Percentiles rank a stretch among this genome's conserved stretches.
Evolutionary conservation across 2,797 vertebrate genomes (phyloP).

Genomic region (Arctocebus calabarensis): DNA sequence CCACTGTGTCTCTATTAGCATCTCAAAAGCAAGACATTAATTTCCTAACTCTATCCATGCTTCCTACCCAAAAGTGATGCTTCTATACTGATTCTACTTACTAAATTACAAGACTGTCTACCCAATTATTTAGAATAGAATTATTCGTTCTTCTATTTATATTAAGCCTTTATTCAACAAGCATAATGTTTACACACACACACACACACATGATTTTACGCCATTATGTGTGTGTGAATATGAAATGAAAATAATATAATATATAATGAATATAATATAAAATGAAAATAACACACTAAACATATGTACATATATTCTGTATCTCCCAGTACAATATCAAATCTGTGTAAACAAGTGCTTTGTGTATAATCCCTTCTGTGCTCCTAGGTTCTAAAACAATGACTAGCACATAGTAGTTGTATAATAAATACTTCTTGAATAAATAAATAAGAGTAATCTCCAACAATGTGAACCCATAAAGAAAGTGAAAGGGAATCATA

Average conservation of each 20-base stretch:
- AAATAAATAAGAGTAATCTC: neutral
- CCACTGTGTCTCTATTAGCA: neutral
- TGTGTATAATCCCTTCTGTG: neutral
- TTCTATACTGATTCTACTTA: neutral
- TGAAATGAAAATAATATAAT: too few species aligned
- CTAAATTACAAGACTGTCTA: neutral
- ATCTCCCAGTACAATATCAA: neutral
- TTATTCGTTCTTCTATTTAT: neutral
- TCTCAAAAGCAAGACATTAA: neutral
- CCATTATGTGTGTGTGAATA: too few species aligned
- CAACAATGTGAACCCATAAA: neutral
- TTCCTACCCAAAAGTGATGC: neutral
- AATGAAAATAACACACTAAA: too few species aligned
- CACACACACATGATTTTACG: too few species aligned
- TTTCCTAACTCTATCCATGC: neutral
- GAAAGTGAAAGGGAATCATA: neutral
- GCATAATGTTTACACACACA: neutral
- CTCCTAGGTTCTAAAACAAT: neutral
- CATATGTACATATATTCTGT: neutral
- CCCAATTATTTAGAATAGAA: neutral
- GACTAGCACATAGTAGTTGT: neutral
- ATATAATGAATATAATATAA: too few species aligned
- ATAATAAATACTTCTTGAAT: neutral
- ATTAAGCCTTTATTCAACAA: neutral
- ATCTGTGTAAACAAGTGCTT: neutral